These are phyloP conservation scores for Neocrepidodera transversa DNA, from an alignment of 2,888 invertebrate genomes.

Conservation along the genomic window DNA sequence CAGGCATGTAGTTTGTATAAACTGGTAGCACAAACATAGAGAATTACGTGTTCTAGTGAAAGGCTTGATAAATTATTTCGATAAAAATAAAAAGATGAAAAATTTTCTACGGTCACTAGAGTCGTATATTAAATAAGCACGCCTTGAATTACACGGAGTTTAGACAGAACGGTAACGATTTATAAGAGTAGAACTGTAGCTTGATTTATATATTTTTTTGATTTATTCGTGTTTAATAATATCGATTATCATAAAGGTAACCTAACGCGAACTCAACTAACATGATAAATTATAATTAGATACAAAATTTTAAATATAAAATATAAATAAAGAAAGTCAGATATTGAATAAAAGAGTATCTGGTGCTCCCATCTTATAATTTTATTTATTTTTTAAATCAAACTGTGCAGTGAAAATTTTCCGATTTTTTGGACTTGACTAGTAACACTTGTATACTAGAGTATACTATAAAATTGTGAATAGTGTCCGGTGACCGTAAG, in stretches of 20 bases:
- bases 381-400: too few relatives aligned
- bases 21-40: neutral
- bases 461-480: too few relatives aligned
- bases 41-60: conserved; percentile 3
- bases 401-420: too few relatives aligned
- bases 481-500: too few relatives aligned
- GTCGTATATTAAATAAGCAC: neutral
- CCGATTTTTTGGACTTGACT: too few relatives aligned
- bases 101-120: neutral
- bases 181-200: neutral
- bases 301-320: neutral
- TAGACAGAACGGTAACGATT: conserved; percentile 1
- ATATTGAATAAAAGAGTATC: neutral
- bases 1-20: neutral
- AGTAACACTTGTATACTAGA: too few relatives aligned
- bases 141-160: neutral
- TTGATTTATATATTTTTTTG: neutral
- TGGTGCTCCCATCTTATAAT: too few relatives aligned
- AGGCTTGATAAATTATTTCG: conserved; percentile 1
- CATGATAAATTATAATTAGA: neutral
- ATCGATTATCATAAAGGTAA: too few relatives aligned
- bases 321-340: neutral
- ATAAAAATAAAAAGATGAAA: conserved; percentile 1
- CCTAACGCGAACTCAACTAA: too few relatives aligned
- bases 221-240: neutral